Base-by-base conservation (phyloP, 2,888 invertebrate genomes). In the Villa cingulata region DNA sequence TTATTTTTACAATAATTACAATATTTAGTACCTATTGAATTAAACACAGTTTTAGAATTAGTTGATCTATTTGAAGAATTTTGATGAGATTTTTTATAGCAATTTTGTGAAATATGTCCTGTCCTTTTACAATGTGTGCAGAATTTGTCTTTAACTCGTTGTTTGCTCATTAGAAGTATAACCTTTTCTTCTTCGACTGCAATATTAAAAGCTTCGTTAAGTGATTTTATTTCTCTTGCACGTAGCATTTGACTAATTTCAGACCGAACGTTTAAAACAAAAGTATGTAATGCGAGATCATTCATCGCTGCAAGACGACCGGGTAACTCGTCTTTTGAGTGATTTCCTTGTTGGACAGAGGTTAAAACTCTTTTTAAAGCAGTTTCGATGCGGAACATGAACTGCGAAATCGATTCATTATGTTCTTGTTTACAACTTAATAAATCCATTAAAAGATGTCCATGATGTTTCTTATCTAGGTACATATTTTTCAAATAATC, bases 401-500 rank as follows among this genome's bases (percentile, higher is more conserved):
- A 48, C 19, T 48, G 48, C 3, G 48, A 45, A 15, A 48, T 29
- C 5, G 45, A 37, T 37, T 48, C 45, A 27, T 38, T 45, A 17
- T 15, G 15, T 6, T 23, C 15, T 41, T 48, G 48, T 37, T 41
- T 44, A 40, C 48, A 48, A 15, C 29, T 39, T 14, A 37, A 41
- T 17, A 48, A 18, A 37, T 45, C 48, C 23, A 48, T 23, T 4
- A 48, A 32, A 10, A 48, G 10, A 37, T 48, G 48, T 5, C 36
- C 40, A 29, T 48, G 27, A 15, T 41, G 44, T 42, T 49, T 46
- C 32, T 42, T 45, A 23, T 49, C 45, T 4, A 37, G 12, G 32
- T 49, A 49, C 38, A 49, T 41, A 18, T 20, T 18, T 36, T 49
- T 49, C 10, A 46, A 29, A 37, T 42, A 49, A 10, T 49, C 40